Conservation (phyloP, 2,113 vertebrate genomes). For the Pipa parva region DNA sequence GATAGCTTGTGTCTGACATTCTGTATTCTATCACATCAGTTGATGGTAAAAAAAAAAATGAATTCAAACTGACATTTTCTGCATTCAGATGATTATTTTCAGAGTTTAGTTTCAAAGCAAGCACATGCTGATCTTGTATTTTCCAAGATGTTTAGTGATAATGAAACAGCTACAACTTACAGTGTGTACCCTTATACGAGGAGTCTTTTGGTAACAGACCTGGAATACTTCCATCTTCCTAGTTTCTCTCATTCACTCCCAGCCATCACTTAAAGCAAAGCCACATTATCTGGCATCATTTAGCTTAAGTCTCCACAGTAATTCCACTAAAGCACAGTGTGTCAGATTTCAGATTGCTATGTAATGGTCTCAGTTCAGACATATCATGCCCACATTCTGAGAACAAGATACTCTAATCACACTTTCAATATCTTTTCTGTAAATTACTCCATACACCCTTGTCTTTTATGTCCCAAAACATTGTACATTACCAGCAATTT, state of each 20-base stretch:
- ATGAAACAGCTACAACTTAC: neutral
- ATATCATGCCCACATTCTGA: neutral
- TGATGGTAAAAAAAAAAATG: neutral
- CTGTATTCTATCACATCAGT: neutral
- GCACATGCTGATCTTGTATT: slow-evolving; percentile 19
- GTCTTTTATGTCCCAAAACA: neutral
- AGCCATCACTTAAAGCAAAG: slow-evolving; percentile 19
- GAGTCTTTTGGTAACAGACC: neutral
- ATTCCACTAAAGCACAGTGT: slow-evolving; percentile 24
- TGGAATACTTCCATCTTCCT: neutral
- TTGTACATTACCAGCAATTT: neutral
- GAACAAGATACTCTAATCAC: neutral
- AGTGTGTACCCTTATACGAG: neutral
- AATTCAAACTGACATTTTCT: neutral
- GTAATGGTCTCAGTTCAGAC: slow-evolving; percentile 1
- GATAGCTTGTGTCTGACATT: neutral
- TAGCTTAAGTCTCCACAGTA: slow-evolving; percentile 32
- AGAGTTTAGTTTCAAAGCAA: neutral
- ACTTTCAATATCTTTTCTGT: neutral
- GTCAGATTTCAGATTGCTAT: neutral
- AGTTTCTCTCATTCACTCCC: slow-evolving; percentile 4
- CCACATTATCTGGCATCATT: slow-evolving; percentile 39
- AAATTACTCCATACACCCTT: slow-evolving; percentile 8
- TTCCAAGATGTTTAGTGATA: slow-evolving; percentile 5
- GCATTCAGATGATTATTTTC: neutral